Evolutionary conservation across 2,888 invertebrate species (phyloP).

Genomic region (Chymomyza procnemis): DNA sequence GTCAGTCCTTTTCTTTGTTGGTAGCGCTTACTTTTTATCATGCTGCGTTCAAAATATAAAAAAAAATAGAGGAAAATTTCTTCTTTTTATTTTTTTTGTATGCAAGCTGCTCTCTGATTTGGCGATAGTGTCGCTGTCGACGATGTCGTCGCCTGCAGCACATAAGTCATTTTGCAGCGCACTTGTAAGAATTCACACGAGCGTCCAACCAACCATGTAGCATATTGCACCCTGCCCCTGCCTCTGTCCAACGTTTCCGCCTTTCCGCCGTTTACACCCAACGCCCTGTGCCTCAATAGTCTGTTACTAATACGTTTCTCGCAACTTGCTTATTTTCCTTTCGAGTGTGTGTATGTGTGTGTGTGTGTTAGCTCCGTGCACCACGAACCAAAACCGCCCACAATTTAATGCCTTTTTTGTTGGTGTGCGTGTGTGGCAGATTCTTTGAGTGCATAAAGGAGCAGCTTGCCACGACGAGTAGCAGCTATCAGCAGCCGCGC

Average conservation of each 20-base stretch:
- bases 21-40: conserved; percentile 5
- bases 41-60: not conserved
- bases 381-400: conserved; percentile 32
- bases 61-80: not conserved
- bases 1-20: conserved; percentile 18
- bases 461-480: conserved; percentile 33
- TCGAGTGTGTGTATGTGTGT: too few relatives aligned
- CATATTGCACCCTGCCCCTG: conserved; percentile 18
- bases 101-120: conserved; percentile 68
- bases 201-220: conserved; percentile 38
- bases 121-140: conserved; percentile 65
- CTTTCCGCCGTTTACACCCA: conserved; percentile 10
- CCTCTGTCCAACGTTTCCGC: not conserved
- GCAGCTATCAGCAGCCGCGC: conserved; percentile 35
- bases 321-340: not conserved
- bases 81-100: conserved; percentile 47
- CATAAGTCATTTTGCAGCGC: conserved; percentile 68
- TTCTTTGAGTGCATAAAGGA: conserved; percentile 68
- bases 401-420: conserved; percentile 58
- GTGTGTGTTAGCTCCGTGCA: conserved; percentile 47
- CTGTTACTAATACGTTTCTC: conserved; percentile 66
- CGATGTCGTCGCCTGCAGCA: conserved; percentile 47
- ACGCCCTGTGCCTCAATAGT: conserved; percentile 70
- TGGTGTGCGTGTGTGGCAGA: conserved; percentile 25
- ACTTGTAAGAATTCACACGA: conserved; percentile 69